Evolutionary conservation across 2,113 vertebrate species (phyloP).

Genomic region (Psilopogon haemacephalus): DNA sequence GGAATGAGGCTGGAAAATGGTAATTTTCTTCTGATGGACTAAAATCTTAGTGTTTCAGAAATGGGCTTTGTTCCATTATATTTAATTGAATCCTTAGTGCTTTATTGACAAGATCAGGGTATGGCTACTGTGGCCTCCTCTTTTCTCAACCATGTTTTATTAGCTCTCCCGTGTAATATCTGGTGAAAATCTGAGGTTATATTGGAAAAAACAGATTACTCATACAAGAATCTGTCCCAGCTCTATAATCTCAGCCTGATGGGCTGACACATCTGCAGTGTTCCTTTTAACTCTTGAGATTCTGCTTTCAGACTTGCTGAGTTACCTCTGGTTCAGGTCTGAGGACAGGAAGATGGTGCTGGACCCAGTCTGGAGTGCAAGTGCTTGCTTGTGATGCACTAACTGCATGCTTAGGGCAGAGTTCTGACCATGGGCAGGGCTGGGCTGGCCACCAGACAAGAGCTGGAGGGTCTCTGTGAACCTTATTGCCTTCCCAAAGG

Average conservation of each 20-base stretch:
- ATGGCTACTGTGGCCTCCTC: background rate
- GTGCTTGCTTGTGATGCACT: background rate
- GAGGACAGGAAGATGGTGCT: background rate
- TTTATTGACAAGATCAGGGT: constrained; percentile 7
- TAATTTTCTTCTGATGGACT: background rate
- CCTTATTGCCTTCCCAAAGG: too few relatives aligned
- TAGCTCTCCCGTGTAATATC: background rate
- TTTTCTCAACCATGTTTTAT: background rate
- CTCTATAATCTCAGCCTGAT: background rate
- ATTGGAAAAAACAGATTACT: constrained; percentile 24
- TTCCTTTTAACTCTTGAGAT: background rate
- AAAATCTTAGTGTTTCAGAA: background rate
- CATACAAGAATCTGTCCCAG: background rate
- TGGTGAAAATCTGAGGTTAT: background rate
- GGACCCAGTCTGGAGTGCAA: background rate
- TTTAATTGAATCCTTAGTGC: constrained; percentile 30
- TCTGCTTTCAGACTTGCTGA: background rate
- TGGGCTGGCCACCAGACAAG: too few relatives aligned
- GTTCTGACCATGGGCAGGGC: too few relatives aligned
- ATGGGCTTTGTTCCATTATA: constrained; percentile 35
- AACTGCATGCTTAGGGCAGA: background rate
- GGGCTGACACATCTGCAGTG: background rate
- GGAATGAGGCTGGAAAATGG: background rate
- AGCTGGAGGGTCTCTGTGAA: too few relatives aligned
- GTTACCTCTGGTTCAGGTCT: background rate